Conservation (phyloP, 2,113 vertebrate species). For the Delphinapterus leucas region DNA sequence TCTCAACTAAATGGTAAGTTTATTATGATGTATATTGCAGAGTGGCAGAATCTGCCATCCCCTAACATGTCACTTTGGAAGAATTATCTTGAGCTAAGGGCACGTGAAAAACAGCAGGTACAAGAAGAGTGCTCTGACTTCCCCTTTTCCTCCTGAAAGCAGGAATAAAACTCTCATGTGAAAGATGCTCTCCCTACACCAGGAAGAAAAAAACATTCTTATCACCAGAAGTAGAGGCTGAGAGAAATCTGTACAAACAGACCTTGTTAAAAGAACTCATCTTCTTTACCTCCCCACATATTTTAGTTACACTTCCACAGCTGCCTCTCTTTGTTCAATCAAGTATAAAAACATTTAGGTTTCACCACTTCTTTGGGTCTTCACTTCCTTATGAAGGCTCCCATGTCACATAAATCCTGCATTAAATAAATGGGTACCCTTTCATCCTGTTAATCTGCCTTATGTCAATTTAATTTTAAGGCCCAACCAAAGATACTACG, state of each 20-base stretch:
- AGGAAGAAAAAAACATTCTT: not conserved
- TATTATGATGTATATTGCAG: not conserved
- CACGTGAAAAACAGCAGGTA: not conserved
- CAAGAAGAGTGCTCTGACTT: not conserved
- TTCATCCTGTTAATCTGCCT: not conserved
- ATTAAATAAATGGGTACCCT: not conserved
- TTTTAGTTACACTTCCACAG: not conserved
- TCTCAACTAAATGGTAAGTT: not conserved
- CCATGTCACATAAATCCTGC: not conserved
- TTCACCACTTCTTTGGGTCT: not conserved
- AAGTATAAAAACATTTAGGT: not conserved
- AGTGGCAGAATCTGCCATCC: not conserved
- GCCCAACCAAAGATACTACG: not conserved
- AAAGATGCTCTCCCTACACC: not conserved
- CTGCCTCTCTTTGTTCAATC: not conserved
- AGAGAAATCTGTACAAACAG: not conserved
- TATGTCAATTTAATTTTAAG: not conserved
- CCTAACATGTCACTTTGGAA: not conserved
- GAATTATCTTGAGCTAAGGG: not conserved
- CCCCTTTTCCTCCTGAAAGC: not conserved
- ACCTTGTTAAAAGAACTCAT: not conserved
- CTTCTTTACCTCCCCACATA: not conserved
- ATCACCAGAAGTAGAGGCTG: not conserved
- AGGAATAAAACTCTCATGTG: not conserved
- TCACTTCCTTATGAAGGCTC: not conserved